Evolutionary conservation across 2,797 vertebrate species (phyloP), one percentile per base, ranked within the genome.

Genomic region (Orestias chungarensis): DNA sequence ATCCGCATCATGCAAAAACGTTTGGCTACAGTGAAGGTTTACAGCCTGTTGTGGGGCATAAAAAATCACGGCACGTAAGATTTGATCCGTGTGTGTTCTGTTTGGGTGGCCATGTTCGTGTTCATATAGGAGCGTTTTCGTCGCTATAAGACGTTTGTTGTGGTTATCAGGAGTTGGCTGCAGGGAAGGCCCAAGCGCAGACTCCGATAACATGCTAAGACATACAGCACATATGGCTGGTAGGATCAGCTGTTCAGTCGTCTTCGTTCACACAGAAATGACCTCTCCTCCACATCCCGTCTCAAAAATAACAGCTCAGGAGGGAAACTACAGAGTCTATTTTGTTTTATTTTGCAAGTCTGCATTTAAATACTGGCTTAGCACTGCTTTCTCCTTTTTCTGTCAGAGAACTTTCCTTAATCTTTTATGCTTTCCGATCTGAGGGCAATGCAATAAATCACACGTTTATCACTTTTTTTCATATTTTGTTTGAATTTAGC

Each of bases 251-350:
- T 80, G 85, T 91, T 89, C 83, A 91, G 44, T 78, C 54, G 78
- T 85, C 71, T 82, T 77, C 68, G 0, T 70, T 82, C 77, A 74
- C 84, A 61, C 78, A 71, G 77, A 70, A 23, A 47, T 27, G 71
- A 86, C 88, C 83, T 49, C 86, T 11, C 11, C 66, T 80, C 88
- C 90, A 91, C 89, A 90, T 93, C 91, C 92, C 86, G 88, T 64
- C 68, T 50, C 57, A 89, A 86, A 40, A 78, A 87, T 64, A 89
- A 91, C 79, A 89, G 54, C 54, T 71, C 73, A 27, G 72, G 81
- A 40, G 73, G 77, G 65, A 83, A 87, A 83, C 81, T 86, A 87
- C 87, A 82, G 57, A 82, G 79, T 85, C 64, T 0, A 47, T 66
- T 54, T 12, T 54, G n/a, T 29, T 80, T 76, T 67, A 65, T 73